Evolutionary conservation across 1,140 invertebrate species (phyloP).

Genomic region (Phymastichus coffea): DNA sequence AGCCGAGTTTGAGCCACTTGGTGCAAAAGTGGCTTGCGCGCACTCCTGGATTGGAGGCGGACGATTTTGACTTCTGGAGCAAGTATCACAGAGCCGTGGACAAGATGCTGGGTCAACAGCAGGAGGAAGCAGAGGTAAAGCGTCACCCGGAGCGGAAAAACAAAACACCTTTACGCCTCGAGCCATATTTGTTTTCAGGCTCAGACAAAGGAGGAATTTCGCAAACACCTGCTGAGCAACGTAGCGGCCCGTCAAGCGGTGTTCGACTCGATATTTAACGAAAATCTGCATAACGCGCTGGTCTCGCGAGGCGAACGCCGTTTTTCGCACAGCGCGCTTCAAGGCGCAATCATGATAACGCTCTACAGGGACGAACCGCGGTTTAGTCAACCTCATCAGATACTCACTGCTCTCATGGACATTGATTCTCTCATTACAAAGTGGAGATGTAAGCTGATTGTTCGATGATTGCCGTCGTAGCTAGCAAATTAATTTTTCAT

Average conservation of each 20-base stretch:
- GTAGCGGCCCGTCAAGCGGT: slow-evolving; percentile 77
- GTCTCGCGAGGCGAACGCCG: slow-evolving; percentile 83
- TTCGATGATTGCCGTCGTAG: background rate
- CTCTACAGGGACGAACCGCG: slow-evolving; percentile 94
- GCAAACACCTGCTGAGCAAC: slow-evolving; percentile 69
- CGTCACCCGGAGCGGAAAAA: background rate
- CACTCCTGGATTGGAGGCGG: slow-evolving; percentile 83
- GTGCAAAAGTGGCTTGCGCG: slow-evolving; percentile 92
- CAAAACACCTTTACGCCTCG: background rate
- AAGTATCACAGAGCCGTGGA: slow-evolving; percentile 82
- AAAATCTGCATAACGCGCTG: slow-evolving; percentile 76
- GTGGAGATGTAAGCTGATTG: slow-evolving; percentile 87
- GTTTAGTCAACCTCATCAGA: slow-evolving; percentile 95
- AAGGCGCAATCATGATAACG: slow-evolving; percentile 96
- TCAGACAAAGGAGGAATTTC: slow-evolving; percentile 57
- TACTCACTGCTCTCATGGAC: slow-evolving; percentile 92
- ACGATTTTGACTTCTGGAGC: slow-evolving; percentile 91
- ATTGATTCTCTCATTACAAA: slow-evolving; percentile 98
- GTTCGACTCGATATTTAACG: slow-evolving; percentile 88
- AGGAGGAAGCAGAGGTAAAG: slow-evolving; percentile 45
- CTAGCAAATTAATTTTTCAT: too few species aligned
- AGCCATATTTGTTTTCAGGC: slow-evolving; percentile 34
- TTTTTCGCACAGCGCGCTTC: slow-evolving; percentile 86
- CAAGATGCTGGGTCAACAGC: slow-evolving; percentile 70
- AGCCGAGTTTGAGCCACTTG: slow-evolving; percentile 80